Evolutionary conservation across 37 sponge, comb jelly and placozoan species (phyloP), one percentile per base, ranked within the genome.

Genomic region (Spongia lamella): DNA sequence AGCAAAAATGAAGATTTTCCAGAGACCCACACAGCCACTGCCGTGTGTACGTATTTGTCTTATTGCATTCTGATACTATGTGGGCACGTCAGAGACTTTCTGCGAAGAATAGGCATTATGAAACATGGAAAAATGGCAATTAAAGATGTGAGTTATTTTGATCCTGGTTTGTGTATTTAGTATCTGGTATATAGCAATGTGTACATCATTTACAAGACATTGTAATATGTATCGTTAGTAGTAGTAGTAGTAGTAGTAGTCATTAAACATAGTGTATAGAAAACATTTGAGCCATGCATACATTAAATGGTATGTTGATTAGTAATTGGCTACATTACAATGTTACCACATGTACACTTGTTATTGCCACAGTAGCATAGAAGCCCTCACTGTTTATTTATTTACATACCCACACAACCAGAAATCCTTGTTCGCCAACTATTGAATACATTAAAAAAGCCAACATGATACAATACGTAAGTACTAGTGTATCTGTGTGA

Each of bases 41-140:
- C 94, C 11, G 76, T 96, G 19, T 65, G 26, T 13, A 89, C 97
- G 1, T 96, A 92, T 71, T 38, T 92, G 22, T 51, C 70, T 38
- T 89, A 82, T 38, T 77, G 57, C 7, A 9, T 96, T 17, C 51
- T 92, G 21, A 79, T 89, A 19, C 25, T 92, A 0, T 56, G 86
- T 13, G 90, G 88, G 17, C 75, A 92, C 68, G 24, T 96, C 6
- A 67, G 77, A 26, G 93, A 92, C 60, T 78, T 87, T 64, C 53
- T 91, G 25, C 29, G 72, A 36, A 59, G 38, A 30, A 33, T 83
- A n/a, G 84, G 87, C 4, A 53, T 91, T 37, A 80, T 61, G 73
- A 75, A 56, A 26, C 36, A 43, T 17, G 55, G 70, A 16, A 70
- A 69, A 35, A 43, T 53, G 34, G 31, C 70, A 26, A 57, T 58